Evolutionary conservation across 1,140 invertebrate genomes (phyloP).

Genomic region (Lineus longissimus): DNA sequence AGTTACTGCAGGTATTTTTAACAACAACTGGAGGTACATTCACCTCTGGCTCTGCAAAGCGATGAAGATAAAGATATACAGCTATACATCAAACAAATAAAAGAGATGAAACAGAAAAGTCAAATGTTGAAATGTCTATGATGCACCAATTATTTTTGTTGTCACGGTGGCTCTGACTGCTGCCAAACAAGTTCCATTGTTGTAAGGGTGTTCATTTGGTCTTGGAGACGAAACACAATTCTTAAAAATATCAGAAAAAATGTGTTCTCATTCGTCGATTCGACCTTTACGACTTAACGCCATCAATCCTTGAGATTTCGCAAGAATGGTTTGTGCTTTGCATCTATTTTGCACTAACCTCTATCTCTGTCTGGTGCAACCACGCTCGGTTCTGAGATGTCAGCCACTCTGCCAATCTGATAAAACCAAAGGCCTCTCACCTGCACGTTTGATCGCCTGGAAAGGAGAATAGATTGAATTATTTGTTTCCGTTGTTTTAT

Average conservation of each 20-base stretch:
- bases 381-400: slow-evolving; percentile 66
- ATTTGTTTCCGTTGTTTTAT: not conserved
- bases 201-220: too few species aligned
- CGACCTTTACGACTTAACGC: too few species aligned
- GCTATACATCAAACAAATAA: not conserved
- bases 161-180: too few species aligned
- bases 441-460: slow-evolving; percentile 79
- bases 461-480: slow-evolving; percentile 32
- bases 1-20: slow-evolving; percentile 55
- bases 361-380: slow-evolving; percentile 35
- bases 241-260: too few species aligned
- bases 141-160: too few species aligned
- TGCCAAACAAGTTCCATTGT: too few species aligned
- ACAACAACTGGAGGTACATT: slow-evolving; percentile 31
- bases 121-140: too few species aligned
- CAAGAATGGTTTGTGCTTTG: too few species aligned
- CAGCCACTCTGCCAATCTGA: slow-evolving; percentile 68
- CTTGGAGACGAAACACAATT: too few species aligned
- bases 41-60: slow-evolving; percentile 27
- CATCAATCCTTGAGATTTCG: too few species aligned
- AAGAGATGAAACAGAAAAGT: not conserved
- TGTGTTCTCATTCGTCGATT: too few species aligned
- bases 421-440: slow-evolving; percentile 80
- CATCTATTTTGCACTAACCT: too few species aligned
- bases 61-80: not conserved